phyloP scores from a whole-genome alignment of 2,888 invertebrate species.

The Leucoptera coffeella region DNA sequence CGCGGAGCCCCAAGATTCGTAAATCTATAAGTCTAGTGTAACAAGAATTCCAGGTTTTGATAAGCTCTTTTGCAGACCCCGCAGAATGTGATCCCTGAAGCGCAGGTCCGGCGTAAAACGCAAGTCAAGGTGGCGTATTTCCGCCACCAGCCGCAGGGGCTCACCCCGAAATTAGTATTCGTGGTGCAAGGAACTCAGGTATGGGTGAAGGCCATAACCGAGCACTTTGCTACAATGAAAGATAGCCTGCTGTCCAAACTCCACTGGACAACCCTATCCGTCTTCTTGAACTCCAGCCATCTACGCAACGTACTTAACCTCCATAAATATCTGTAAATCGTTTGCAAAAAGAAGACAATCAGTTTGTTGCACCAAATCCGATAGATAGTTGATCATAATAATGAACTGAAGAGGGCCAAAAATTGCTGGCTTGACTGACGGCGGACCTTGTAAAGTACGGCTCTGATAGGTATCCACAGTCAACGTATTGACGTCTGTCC shows the following conservation, averaged over 20 bases:
- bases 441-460: conserved; percentile 3
- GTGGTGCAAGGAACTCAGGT: too few species aligned
- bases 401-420: conserved; percentile 4
- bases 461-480: conserved; percentile 2
- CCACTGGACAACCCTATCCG: conserved; percentile 1
- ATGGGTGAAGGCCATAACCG: neutral
- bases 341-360: conserved; percentile 3
- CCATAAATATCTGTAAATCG: conserved; percentile 1
- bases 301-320: too few species aligned
- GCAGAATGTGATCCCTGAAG: conserved; percentile 4
- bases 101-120: conserved; percentile 1
- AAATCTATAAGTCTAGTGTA: conserved; percentile 2
- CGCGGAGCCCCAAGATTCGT: conserved; percentile 3
- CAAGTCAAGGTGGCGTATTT: conserved; percentile 1
- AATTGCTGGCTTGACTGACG: conserved; percentile 4
- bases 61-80: conserved; percentile 5
- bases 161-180: neutral
- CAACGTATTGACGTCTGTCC: too few species aligned
- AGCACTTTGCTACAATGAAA: conserved; percentile 1
- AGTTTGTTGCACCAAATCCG: too few species aligned
- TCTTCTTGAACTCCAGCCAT: conserved; percentile 1
- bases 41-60: conserved; percentile 4
- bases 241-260: neutral
- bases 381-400: conserved; percentile 5
- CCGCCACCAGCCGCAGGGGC: neutral